Evolutionary conservation across 1,140 invertebrate genomes (phyloP).

Genomic region (Ruditapes philippinarum): DNA sequence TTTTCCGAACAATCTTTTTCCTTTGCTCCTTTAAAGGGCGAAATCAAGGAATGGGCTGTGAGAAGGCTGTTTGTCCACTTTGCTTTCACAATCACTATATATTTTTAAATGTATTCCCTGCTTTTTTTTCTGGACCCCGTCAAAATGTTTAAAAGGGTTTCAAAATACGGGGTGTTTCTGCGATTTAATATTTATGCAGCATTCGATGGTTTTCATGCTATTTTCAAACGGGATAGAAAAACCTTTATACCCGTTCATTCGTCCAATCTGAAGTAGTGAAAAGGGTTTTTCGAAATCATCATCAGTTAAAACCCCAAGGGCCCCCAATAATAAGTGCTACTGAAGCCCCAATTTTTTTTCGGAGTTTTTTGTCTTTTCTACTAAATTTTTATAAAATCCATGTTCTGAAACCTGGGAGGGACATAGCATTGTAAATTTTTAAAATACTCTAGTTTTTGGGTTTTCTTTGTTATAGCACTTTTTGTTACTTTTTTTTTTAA

Average conservation of each 20-base stretch:
- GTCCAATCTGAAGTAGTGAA: slow-evolving; percentile 89
- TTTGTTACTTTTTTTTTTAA: neutral
- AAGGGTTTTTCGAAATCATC: slow-evolving; percentile 90
- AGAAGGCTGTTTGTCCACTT: slow-evolving; percentile 74
- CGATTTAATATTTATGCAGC: slow-evolving; percentile 79
- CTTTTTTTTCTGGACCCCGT: slow-evolving; percentile 81
- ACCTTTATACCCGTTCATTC: slow-evolving; percentile 83
- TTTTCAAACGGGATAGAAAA: slow-evolving; percentile 83
- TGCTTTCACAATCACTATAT: slow-evolving; percentile 77
- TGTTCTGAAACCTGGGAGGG: slow-evolving; percentile 64
- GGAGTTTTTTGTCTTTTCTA: slow-evolving; percentile 74
- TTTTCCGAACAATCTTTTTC: neutral
- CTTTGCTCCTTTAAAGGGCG: slow-evolving; percentile 21
- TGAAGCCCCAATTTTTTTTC: slow-evolving; percentile 79
- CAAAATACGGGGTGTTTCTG: slow-evolving; percentile 87
- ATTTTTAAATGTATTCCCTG: slow-evolving; percentile 78
- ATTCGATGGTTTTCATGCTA: slow-evolving; percentile 25
- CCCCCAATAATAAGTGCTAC: slow-evolving; percentile 90
- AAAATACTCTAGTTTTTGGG: neutral
- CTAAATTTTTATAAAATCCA: slow-evolving; percentile 71
- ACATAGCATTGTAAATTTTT: slow-evolving; percentile 69
- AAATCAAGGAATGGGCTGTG: slow-evolving; percentile 50
- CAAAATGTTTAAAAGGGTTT: slow-evolving; percentile 87
- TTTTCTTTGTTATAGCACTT: neutral
- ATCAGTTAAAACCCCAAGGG: slow-evolving; percentile 90